Base-by-base conservation (phyloP, 2,113 vertebrate genomes). In the Megaleporinus macrocephalus region DNA sequence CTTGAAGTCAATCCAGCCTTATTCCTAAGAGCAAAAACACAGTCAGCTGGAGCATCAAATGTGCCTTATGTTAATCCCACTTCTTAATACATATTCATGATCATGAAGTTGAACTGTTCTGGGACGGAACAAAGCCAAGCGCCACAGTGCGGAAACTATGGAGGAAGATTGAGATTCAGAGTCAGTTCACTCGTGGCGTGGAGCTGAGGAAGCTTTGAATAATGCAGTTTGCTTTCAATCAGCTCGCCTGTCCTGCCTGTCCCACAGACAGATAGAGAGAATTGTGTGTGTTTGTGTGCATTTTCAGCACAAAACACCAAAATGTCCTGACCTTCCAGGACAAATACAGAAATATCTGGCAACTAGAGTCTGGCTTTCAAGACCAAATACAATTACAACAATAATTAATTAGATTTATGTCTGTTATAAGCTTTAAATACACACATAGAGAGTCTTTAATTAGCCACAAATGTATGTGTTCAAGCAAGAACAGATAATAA, bases 51-150 rank as follows among this genome's bases (percentile, higher is more conserved):
- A 81, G 63, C 62, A 66, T 55, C 59, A 70, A 44, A 70, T 44
- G 20, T 12, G 41, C 11, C 33, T 70, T 44, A 70, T 70, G 66
- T 36, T 70, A 70, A 70, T 70, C 66, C 47, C 1, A 75, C 51
- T 74, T 55, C 18, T 75, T 81, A 41, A 81, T 75, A 33, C 71
- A 81, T 81, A 75, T 75, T 55, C 62, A 81, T 81, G 49, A 73
- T 61, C 57, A 74, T 30, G 27, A 74, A 74, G 57, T 61, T 61
- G 57, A 61, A 61, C n/a, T 61, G 57, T 61, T 61, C 57, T 61
- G 57, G 57, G 57, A 61, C 57, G 9, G n/a, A 61, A 61, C 57
- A 61, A 26, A 61, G 57, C 2, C 22, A 68, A 68, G 30, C 30
- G 33, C 7, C 20, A 68, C 65, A 36, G 29, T 33, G 65, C 65